phyloP scores from a whole-genome alignment of 2,797 vertebrate species.

The Antrozous pallidus region DNA sequence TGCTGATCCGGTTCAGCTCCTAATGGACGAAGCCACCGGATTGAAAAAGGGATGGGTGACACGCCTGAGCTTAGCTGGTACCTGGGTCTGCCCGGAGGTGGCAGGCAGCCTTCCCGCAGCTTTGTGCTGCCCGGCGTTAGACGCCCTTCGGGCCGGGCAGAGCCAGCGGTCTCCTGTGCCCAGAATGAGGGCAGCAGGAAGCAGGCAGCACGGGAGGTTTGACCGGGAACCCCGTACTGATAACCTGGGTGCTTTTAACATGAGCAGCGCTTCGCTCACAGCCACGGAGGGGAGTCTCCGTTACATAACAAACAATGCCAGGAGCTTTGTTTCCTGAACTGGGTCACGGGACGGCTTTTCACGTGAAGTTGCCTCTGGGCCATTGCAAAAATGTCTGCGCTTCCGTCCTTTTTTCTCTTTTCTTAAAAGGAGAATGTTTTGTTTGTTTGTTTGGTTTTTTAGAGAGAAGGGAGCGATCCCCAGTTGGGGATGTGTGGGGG shows the following conservation, averaged over 20 bases:
- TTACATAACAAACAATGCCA: not conserved
- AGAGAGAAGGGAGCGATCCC: not conserved
- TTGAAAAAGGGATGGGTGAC: not conserved
- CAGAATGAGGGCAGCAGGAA: not conserved
- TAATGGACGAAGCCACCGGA: not conserved
- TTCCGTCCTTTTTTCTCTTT: not conserved
- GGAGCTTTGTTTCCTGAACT: not conserved
- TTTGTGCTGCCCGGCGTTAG: not conserved
- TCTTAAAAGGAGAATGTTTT: not conserved
- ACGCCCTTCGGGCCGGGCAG: not conserved
- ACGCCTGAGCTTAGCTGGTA: not conserved
- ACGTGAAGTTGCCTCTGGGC: not conserved
- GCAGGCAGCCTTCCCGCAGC: not conserved
- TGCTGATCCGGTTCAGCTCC: not conserved
- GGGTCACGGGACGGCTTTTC: not conserved
- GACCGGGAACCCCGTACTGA: not conserved
- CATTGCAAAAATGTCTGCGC: not conserved
- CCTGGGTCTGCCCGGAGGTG: not conserved
- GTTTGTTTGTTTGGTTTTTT: no score
- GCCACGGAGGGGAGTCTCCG: not conserved
- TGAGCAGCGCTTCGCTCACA: not conserved
- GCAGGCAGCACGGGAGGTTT: not conserved
- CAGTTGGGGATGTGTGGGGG: no score
- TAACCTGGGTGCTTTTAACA: not conserved
- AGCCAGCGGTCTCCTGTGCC: not conserved